phyloP scores from a whole-genome alignment of 2,113 vertebrate genomes.

The Macroglossus sobrinus region DNA sequence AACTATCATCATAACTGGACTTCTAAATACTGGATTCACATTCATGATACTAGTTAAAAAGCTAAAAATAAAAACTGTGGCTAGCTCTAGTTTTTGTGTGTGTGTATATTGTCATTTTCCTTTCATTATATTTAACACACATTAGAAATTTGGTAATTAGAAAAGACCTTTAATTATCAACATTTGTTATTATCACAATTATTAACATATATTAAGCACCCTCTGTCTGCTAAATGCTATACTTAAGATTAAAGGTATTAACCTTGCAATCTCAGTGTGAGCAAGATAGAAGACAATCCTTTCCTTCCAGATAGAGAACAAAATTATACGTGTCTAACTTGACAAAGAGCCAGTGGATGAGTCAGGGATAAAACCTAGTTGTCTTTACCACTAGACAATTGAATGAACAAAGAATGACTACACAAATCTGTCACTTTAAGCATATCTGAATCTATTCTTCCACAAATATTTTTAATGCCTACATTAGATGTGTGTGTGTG shows the following conservation, averaged over 20 bases:
- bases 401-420: conserved; percentile 53
- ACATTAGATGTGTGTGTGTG: not conserved
- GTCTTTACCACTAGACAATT: conserved; percentile 48
- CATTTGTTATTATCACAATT: conserved; percentile 74
- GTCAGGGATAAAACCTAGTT: conserved; percentile 38
- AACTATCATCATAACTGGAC: not conserved
- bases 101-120: conserved; percentile 55
- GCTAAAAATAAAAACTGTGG: conserved; percentile 58
- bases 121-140: conserved; percentile 71
- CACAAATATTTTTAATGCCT: conserved; percentile 36
- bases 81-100: conserved; percentile 57
- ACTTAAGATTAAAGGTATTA: conserved; percentile 69
- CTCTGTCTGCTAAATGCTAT: conserved; percentile 60
- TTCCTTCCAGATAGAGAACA: conserved; percentile 34
- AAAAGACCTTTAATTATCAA: conserved; percentile 73
- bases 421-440: conserved; percentile 18
- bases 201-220: conserved; percentile 72
- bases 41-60: conserved; percentile 39
- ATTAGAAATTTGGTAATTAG: conserved; percentile 70
- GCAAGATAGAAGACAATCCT: conserved; percentile 57
- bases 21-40: conserved; percentile 46
- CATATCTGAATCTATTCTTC: conserved; percentile 37
- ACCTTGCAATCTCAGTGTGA: conserved; percentile 63
- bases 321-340: conserved; percentile 52
- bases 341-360: conserved; percentile 45